Base-by-base conservation (phyloP, 2,888 invertebrate species). In the Labia minor region DNA sequence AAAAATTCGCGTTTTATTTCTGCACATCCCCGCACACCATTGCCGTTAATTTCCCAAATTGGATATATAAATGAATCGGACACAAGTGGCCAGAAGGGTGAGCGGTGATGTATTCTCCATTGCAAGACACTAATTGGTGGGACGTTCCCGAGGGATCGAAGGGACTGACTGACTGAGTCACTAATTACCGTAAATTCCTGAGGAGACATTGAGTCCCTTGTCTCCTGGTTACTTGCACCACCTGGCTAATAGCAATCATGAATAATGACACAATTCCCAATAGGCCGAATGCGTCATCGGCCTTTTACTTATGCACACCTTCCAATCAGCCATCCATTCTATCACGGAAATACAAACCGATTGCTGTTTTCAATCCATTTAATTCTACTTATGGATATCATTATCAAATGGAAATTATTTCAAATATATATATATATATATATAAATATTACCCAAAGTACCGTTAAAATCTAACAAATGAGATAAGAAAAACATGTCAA, bases 171-270 rank as follows among this genome's bases (percentile, higher is more conserved):
- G 49, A 14, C 49, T 49, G 49, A 49, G n/a, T 49, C 49, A 49
- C 49, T 49, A 49, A 49, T 49, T 49, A 49, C 49, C 49, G 49
- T 49, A 49, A 49, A 49, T 49, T 49, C 49, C 49, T 49, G 49
- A 49, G 49, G 49, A 49, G 33, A 33, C 33, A 33, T n/a, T 6
- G 33, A 33, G 49, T 49, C 49, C 49, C 49, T 49, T 49, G n/a
- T 49, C 49, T 49, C 49, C 49, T 14, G 14, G 49, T 49, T 49
- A 3, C 49, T 16, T 49, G 16, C 49, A 49, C 49, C 49, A 49
- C 49, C 49, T 49, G 49, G 49, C 49, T 49, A 49, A 49, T 49
- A 49, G 49, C 49, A 49, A 49, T 49, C 49, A 49, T 49, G 49
- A 49, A 49, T 49, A 49, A 49, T 49, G 49, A 49, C 49, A 49